phyloP scores from a whole-genome alignment of 2,113 vertebrate species.

The Vombatus ursinus region DNA sequence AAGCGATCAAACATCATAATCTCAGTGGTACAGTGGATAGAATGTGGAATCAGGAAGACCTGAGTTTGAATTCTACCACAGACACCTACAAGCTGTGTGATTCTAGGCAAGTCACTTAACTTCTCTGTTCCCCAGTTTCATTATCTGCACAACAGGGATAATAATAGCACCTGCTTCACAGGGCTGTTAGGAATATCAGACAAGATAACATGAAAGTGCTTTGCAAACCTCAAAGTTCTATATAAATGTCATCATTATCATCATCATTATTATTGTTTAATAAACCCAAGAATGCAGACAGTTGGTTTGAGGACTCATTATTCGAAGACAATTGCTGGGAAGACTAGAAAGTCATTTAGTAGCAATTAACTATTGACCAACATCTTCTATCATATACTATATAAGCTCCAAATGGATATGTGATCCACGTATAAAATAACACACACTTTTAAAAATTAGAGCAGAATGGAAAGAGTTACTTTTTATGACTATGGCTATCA shows the following conservation, averaged over 20 bases:
- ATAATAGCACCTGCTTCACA: background rate
- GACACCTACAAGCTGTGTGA: background rate
- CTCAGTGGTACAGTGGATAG: background rate
- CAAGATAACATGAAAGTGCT: background rate
- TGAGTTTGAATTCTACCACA: background rate
- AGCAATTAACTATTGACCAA: background rate
- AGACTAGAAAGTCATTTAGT: background rate
- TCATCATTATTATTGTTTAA: background rate
- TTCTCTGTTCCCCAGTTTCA: background rate
- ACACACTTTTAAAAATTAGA: background rate
- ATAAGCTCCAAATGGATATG: background rate
- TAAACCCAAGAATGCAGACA: background rate
- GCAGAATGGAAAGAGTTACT: background rate
- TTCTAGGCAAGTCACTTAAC: background rate
- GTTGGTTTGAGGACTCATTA: background rate
- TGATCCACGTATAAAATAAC: background rate
- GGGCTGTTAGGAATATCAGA: background rate
- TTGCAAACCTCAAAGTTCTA: background rate
- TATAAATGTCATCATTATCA: background rate
- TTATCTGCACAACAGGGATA: background rate
- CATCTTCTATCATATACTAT: background rate
- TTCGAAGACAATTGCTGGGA: background rate
- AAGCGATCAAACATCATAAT: background rate
- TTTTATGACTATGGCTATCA: background rate
- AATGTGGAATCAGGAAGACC: background rate